Conservation (phyloP, 2,888 invertebrate species). For the Drosophila dives region DNA sequence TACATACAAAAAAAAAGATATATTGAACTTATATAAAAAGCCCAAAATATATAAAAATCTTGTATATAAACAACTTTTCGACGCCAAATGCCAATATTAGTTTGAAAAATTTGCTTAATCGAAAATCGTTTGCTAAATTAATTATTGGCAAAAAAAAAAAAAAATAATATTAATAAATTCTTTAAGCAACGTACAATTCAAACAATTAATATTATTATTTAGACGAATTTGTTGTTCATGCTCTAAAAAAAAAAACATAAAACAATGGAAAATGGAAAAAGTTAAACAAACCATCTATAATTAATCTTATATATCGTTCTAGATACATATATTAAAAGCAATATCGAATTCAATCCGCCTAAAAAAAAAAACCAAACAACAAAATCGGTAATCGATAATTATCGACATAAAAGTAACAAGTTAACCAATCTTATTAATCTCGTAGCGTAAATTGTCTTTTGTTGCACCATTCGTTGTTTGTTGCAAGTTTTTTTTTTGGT, state of each 20-base stretch:
- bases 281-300: slow-evolving; percentile 20
- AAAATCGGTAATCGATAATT: slow-evolving; percentile 1
- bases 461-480: slow-evolving; percentile 53
- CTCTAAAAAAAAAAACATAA: slow-evolving; percentile 37
- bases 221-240: slow-evolving; percentile 66
- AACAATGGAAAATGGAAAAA: not conserved
- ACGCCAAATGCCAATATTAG: slow-evolving; percentile 17
- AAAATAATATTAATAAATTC: slow-evolving; percentile 1
- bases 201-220: slow-evolving; percentile 51
- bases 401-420: slow-evolving; percentile 21
- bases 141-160: slow-evolving; percentile 29
- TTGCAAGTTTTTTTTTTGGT: slow-evolving; percentile 18
- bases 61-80: not conserved
- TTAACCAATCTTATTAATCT: slow-evolving; percentile 30
- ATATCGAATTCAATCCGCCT: slow-evolving; percentile 33
- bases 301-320: slow-evolving; percentile 16
- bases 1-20: not conserved
- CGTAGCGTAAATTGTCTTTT: slow-evolving; percentile 62
- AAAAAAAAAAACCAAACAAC: slow-evolving; percentile 4
- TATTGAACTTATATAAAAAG: not conserved
- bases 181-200: slow-evolving; percentile 19
- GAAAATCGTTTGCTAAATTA: slow-evolving; percentile 29
- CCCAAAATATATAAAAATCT: not conserved
- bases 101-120: slow-evolving; percentile 25
- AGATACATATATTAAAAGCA: slow-evolving; percentile 6